These are phyloP conservation scores for Vipera latastei DNA, from an alignment of 2,797 vertebrate species.

Conservation along the genomic window DNA sequence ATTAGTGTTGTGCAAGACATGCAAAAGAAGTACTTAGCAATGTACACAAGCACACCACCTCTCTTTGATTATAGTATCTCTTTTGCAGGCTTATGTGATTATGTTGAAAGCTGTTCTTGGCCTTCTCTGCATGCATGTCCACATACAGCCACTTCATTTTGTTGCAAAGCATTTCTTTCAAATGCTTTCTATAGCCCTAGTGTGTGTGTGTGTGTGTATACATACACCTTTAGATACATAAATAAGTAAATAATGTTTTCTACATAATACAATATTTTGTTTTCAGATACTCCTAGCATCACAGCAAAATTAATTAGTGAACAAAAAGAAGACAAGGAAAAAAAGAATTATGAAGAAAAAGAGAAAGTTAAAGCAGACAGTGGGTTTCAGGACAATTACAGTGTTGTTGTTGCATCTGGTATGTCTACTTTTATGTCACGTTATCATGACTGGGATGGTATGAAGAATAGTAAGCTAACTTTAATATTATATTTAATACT, in stretches of 20 bases:
- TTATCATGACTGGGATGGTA: not conserved
- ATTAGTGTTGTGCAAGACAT: not conserved
- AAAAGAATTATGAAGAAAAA: conserved; percentile 98
- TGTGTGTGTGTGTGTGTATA: no score
- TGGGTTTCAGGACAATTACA: conserved; percentile 98
- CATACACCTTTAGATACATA: not conserved
- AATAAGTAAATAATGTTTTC: not conserved
- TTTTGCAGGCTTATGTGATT: not conserved
- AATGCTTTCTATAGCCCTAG: not conserved
- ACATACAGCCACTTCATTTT: not conserved
- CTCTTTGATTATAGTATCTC: not conserved
- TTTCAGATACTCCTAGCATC: conserved; percentile 94
- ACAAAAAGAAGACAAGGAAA: conserved; percentile 99
- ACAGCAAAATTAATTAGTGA: conserved; percentile 98
- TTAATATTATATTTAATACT: not conserved
- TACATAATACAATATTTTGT: conserved; percentile 23
- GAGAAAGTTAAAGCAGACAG: conserved; percentile 98
- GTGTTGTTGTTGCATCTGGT: conserved; percentile 98
- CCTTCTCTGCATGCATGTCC: not conserved
- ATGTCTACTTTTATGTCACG: conserved; percentile 33
- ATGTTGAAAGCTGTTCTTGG: not conserved
- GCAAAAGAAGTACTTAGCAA: not conserved
- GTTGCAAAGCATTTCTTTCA: not conserved
- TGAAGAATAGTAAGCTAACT: not conserved
- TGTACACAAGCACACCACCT: not conserved